Evolutionary conservation across 2,888 invertebrate species (phyloP).

Genomic region (Zele albiditarsus): DNA sequence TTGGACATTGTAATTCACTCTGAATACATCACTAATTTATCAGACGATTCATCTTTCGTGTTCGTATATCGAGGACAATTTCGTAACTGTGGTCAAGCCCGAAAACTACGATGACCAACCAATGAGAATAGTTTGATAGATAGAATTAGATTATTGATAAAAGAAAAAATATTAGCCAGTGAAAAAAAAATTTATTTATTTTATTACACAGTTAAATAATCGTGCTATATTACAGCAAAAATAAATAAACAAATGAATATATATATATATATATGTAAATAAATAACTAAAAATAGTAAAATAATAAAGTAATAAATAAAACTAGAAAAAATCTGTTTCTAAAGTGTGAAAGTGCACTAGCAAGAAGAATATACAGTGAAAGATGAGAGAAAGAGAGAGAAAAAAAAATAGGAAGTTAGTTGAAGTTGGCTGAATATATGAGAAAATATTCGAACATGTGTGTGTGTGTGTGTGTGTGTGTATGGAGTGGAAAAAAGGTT

Average conservation of each 20-base stretch:
- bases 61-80: not conserved
- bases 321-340: not conserved
- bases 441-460: not conserved
- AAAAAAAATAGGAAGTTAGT: not conserved
- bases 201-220: too few relatives aligned
- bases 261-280: not conserved
- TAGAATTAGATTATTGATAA: not conserved
- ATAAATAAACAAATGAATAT: too few relatives aligned
- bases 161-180: too few relatives aligned
- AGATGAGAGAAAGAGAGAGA: not conserved
- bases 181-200: too few relatives aligned
- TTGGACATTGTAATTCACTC: slow-evolving; percentile 31
- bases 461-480: slow-evolving; percentile 1
- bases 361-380: not conserved
- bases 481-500: slow-evolving; percentile 45
- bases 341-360: not conserved
- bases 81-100: not conserved
- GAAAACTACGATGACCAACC: not conserved
- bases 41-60: slow-evolving; percentile 3
- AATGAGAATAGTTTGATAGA: not conserved
- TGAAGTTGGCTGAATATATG: slow-evolving; percentile 25
- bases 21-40: slow-evolving; percentile 41
- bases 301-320: not conserved
- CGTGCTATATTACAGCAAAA: too few relatives aligned
- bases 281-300: not conserved